A percentile compares a stretch with the other conserved stretches of the same genome.
Conservation (phyloP, 2,797 vertebrate species). For the Enteromius viviparus region DNA sequence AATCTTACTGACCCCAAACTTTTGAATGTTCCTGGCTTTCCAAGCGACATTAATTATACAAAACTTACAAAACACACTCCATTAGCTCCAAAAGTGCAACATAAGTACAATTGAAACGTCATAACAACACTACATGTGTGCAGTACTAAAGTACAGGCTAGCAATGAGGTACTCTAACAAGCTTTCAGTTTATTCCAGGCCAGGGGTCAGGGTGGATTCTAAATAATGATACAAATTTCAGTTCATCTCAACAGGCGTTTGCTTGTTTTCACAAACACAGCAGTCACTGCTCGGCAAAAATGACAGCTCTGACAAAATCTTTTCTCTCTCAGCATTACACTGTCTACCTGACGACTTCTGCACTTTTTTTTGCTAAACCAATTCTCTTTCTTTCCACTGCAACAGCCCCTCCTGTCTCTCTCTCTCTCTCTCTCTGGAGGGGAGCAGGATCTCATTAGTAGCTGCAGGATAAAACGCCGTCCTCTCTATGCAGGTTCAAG, state of each 20-base stretch:
- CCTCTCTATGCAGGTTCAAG: constrained; percentile 98
- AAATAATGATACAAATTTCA: constrained; percentile 94
- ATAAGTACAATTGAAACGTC: not conserved
- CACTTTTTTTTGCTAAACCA: constrained; percentile 43
- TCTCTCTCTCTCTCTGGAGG: constrained; percentile 69
- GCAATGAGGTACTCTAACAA: constrained; percentile 12
- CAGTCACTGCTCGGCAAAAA: constrained; percentile 82
- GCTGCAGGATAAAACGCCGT: constrained; percentile 92
- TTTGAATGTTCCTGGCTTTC: not conserved
- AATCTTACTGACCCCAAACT: not conserved
- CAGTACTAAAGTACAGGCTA: constrained; percentile 2
- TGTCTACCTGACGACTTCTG: constrained; percentile 53
- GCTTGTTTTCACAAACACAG: constrained; percentile 85
- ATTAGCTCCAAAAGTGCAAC: not conserved
- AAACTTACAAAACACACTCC: not conserved
- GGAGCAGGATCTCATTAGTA: constrained; percentile 97
- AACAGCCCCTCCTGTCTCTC: constrained; percentile 42
- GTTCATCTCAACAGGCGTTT: constrained; percentile 85
- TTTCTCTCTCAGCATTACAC: constrained; percentile 43
- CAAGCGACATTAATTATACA: constrained; percentile 2
- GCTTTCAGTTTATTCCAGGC: constrained; percentile 35
- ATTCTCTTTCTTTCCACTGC: constrained; percentile 54
- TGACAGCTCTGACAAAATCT: constrained; percentile 78
- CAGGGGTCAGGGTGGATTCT: constrained; percentile 71
- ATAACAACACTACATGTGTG: constrained; percentile 1